phyloP scores from a whole-genome alignment of 2,888 invertebrate species.

The Dynastes maya region DNA sequence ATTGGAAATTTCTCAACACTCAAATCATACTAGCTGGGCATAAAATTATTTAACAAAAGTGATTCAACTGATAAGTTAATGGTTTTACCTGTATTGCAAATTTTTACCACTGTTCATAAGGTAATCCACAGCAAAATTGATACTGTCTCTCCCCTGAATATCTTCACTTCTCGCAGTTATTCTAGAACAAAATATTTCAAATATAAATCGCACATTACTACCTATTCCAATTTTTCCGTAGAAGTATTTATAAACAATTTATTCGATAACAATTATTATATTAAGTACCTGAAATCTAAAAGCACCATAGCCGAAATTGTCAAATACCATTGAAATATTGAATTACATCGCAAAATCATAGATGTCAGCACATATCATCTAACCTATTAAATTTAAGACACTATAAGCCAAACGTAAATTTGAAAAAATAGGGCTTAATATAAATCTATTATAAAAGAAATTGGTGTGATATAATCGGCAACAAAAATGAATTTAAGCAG shows the following conservation, averaged over 20 bases:
- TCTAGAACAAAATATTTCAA: slow-evolving; percentile 27
- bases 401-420: slow-evolving; percentile 14
- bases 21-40: neutral
- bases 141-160: slow-evolving; percentile 49
- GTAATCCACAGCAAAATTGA: slow-evolving; percentile 18
- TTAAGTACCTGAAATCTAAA: slow-evolving; percentile 25
- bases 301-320: slow-evolving; percentile 26
- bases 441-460: neutral
- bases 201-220: slow-evolving; percentile 6
- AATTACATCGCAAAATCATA: slow-evolving; percentile 40
- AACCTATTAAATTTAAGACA: slow-evolving; percentile 13
- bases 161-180: slow-evolving; percentile 18
- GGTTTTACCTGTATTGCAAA: slow-evolving; percentile 16
- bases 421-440: slow-evolving; percentile 2
- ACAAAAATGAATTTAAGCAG: slow-evolving; percentile 47
- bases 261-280: slow-evolving; percentile 3
- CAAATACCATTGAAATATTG: slow-evolving; percentile 17
- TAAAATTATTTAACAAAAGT: neutral
- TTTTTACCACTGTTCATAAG: neutral
- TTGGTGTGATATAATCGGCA: slow-evolving; percentile 16
- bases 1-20: neutral
- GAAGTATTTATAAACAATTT: slow-evolving; percentile 11
- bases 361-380: slow-evolving; percentile 35
- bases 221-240: neutral
- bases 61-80: neutral